A percentile compares a stretch with the other conserved stretches of the same genome.
Conservation (phyloP, 2,113 vertebrate genomes). For the Pogonocichla stellata region DNA sequence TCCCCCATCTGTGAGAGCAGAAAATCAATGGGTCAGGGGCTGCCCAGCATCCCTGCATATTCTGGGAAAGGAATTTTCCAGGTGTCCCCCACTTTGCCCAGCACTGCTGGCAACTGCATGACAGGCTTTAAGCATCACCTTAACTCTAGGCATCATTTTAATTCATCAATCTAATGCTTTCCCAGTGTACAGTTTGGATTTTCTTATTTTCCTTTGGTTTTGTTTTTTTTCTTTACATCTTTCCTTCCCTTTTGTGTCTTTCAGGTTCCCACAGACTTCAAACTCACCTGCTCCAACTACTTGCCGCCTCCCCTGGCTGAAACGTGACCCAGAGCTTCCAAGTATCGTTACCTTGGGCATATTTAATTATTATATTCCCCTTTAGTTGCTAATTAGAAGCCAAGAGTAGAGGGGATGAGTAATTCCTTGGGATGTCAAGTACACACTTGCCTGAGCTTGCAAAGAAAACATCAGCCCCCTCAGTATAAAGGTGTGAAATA, state of each 20-base stretch:
- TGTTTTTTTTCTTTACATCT: not conserved
- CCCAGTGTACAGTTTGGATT: not conserved
- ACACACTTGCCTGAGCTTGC: conserved; percentile 49
- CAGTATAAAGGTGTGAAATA: not conserved
- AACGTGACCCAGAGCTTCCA: conserved; percentile 45
- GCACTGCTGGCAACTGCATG: not conserved
- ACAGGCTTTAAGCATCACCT: not conserved
- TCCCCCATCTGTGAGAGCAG: not conserved
- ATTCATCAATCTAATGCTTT: not conserved
- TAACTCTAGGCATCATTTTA: not conserved
- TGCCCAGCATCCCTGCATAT: not conserved
- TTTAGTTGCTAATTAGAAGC: conserved; percentile 56
- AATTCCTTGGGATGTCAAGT: not conserved
- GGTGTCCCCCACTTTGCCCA: not conserved
- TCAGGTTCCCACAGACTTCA: conserved; percentile 65
- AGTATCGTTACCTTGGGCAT: conserved; percentile 63
- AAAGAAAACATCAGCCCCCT: conserved; percentile 5
- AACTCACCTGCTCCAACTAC: conserved; percentile 38
- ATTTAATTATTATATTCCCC: conserved; percentile 43
- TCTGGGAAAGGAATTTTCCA: not conserved
- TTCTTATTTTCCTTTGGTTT: not conserved
- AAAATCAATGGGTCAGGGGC: not conserved
- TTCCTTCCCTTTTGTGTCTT: not conserved
- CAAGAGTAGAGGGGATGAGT: conserved; percentile 27
- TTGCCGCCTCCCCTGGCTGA: not conserved